Conservation (phyloP, 2,797 vertebrate species). For the Aulostomus chinensis region DNA sequence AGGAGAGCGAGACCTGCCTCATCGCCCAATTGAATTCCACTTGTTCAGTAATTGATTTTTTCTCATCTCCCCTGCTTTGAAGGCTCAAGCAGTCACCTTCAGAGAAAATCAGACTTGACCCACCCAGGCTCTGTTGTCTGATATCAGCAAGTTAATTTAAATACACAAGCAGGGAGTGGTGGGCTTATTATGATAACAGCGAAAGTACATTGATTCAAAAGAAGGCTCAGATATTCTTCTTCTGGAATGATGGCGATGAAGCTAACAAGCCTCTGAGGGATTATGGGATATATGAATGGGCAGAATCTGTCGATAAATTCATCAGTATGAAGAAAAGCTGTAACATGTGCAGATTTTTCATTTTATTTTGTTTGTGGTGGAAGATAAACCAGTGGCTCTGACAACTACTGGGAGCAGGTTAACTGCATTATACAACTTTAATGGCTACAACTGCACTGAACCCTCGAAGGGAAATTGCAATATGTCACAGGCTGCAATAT, state of each 20-base stretch:
- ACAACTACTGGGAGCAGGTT: too few species aligned
- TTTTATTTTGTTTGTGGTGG: too few species aligned
- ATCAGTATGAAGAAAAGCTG: slow-evolving; percentile 12
- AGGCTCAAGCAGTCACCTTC: slow-evolving; percentile 42
- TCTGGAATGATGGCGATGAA: too few species aligned
- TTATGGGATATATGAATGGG: background rate
- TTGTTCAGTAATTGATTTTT: slow-evolving; percentile 69
- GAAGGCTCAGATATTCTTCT: slow-evolving; percentile 7
- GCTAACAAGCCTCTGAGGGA: slow-evolving; percentile 32
- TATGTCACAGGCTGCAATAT: background rate
- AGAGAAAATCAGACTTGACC: slow-evolving; percentile 56
- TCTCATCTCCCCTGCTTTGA: slow-evolving; percentile 59
- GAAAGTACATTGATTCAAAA: slow-evolving; percentile 41
- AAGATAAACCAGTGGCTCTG: background rate
- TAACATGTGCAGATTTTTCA: background rate
- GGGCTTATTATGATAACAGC: slow-evolving; percentile 22
- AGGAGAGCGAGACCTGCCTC: slow-evolving; percentile 9
- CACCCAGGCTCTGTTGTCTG: slow-evolving; percentile 43
- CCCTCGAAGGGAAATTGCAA: background rate
- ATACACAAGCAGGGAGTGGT: slow-evolving; percentile 17
- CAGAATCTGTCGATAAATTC: too few species aligned
- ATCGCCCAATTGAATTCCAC: slow-evolving; percentile 47
- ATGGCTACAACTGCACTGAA: background rate
- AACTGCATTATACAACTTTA: background rate
- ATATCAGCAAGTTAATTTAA: slow-evolving; percentile 46